phyloP scores from a whole-genome alignment of 2,888 invertebrate species.

The Ophion ellenae region DNA sequence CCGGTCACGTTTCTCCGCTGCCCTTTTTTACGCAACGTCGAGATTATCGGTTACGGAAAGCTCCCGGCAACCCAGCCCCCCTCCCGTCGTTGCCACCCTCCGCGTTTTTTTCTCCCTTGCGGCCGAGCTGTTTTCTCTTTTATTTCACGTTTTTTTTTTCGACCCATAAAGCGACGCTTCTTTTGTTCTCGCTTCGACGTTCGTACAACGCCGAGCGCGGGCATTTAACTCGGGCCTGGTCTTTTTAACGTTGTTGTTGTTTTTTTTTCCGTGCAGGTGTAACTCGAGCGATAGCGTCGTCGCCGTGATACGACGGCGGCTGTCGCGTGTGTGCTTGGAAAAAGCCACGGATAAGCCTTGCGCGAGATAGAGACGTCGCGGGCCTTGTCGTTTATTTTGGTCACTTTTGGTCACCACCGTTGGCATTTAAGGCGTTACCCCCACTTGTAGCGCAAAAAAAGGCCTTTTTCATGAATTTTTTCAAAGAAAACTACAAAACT shows the following conservation, averaged over 20 bases:
- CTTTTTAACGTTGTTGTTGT: not conserved
- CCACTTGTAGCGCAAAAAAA: no score
- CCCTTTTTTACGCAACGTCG: constrained; percentile 49
- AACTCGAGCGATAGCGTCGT: not conserved
- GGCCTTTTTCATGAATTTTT: no score
- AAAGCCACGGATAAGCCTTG: not conserved
- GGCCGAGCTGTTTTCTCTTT: constrained; percentile 15
- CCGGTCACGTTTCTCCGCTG: constrained; percentile 16
- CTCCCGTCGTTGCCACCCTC: not conserved
- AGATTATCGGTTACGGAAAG: constrained; percentile 57
- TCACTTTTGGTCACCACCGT: no score
- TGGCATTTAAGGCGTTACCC: no score
- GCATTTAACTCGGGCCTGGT: constrained; percentile 10
- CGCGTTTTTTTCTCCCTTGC: not conserved
- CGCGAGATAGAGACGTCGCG: not conserved
- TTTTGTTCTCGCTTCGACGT: constrained; percentile 3
- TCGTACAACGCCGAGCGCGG: not conserved
- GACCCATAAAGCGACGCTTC: not conserved
- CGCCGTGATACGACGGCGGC: not conserved
- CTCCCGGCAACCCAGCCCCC: constrained; percentile 33
- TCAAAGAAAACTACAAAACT: no score
- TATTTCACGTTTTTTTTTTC: constrained; percentile 3
- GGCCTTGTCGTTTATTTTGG: not conserved
- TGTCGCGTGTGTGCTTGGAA: not conserved
- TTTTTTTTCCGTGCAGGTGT: not conserved